Conservation (phyloP, 2,888 invertebrate species). For the Xylota segnis region DNA sequence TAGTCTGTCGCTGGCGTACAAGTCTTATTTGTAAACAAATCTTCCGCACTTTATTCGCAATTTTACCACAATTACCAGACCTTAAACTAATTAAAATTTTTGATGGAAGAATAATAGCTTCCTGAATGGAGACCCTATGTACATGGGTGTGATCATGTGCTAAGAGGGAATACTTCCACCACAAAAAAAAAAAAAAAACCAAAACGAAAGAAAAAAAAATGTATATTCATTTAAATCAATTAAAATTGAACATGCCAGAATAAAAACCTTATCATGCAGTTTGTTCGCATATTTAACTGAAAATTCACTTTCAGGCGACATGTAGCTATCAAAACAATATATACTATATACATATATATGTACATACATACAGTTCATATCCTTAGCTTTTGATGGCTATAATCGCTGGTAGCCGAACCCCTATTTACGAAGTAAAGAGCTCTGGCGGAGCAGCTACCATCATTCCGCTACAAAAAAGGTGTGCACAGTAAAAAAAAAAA, state of each 20-base stretch:
- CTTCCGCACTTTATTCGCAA: background rate
- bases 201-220: too few relatives aligned
- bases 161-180: background rate
- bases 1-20: background rate
- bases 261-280: background rate
- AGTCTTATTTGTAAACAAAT: slow-evolving; percentile 5
- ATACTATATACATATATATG: slow-evolving; percentile 67
- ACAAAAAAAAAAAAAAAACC: background rate
- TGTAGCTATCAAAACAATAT: slow-evolving; percentile 57
- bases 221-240: slow-evolving; percentile 20
- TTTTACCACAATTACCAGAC: background rate
- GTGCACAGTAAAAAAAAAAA: slow-evolving; percentile 9
- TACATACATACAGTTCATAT: slow-evolving; percentile 73
- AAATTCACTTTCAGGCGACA: slow-evolving; percentile 39
- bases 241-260: slow-evolving; percentile 28
- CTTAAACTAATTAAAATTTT: background rate
- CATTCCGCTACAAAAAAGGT: slow-evolving; percentile 20
- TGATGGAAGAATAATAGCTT: background rate
- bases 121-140: slow-evolving; percentile 6
- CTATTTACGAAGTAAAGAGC: slow-evolving; percentile 42
- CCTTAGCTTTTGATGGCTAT: slow-evolving; percentile 52
- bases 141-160: slow-evolving; percentile 68
- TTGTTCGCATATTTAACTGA: slow-evolving; percentile 23
- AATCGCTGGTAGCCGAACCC: slow-evolving; percentile 45
- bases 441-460: slow-evolving; percentile 48